phyloP scores from a whole-genome alignment of 2,113 vertebrate genomes.

The Carlito syrichta region DNA sequence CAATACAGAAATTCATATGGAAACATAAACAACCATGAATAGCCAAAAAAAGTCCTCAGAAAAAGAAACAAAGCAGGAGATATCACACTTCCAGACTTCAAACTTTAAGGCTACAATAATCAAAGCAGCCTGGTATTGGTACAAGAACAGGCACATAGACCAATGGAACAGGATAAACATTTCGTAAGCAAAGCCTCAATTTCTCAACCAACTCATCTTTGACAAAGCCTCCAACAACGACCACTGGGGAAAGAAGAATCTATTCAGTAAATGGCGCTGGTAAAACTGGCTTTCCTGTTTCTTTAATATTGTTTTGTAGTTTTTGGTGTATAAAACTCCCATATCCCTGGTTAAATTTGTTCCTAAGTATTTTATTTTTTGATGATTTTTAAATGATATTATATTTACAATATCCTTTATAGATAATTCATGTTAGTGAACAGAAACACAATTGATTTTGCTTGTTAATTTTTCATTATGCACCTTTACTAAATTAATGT shows the following conservation, averaged over 20 bases:
- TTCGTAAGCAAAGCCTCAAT: background rate
- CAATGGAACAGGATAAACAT: background rate
- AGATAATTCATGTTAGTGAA: no score
- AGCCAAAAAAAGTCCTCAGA: background rate
- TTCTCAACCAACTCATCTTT: background rate
- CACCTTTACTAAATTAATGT: no score
- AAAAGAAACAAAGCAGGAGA: background rate
- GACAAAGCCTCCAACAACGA: background rate
- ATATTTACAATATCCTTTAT: no score
- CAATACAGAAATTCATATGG: background rate
- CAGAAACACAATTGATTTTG: no score
- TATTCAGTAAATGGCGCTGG: no score
- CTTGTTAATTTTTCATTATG: no score
- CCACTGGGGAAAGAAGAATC: background rate
- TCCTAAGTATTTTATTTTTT: no score
- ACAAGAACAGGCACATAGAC: background rate
- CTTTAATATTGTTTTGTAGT: no score
- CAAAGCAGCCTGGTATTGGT: background rate
- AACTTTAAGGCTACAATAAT: background rate
- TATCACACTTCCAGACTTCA: background rate
- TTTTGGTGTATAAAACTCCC: no score
- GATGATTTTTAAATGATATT: no score
- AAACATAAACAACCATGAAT: background rate
- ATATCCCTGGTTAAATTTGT: no score
- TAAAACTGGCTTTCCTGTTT: background rate